These are phyloP conservation scores for Halictus rubicundus DNA, from an alignment of 1,140 invertebrate species.

Conservation along the genomic window DNA sequence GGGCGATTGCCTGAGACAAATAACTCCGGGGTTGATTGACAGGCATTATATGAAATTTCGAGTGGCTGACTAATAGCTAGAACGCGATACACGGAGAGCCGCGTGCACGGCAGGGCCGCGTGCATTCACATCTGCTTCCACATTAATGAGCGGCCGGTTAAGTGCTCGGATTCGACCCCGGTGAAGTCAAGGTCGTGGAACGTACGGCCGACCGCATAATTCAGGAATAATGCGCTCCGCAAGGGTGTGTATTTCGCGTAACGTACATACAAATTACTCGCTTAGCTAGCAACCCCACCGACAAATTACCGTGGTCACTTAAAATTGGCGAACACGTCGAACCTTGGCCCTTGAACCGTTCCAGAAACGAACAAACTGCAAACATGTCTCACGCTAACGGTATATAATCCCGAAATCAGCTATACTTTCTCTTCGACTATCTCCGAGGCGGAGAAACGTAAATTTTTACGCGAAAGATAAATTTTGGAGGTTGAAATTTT, in stretches of 20 bases:
- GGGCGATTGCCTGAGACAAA: conserved; percentile 65
- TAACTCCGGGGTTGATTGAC: conserved; percentile 72
- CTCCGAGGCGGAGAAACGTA: too few relatives aligned
- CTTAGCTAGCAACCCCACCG: neutral
- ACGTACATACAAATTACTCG: neutral
- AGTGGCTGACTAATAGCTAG: conserved; percentile 73
- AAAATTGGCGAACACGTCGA: neutral
- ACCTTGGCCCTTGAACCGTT: neutral
- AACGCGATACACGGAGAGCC: conserved; percentile 22
- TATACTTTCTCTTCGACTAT: too few relatives aligned
- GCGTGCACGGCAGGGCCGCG: conserved; percentile 1
- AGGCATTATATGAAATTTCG: conserved; percentile 76
- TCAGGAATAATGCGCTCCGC: conserved; percentile 4
- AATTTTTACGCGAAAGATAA: too few relatives aligned
- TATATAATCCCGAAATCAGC: too few relatives aligned
- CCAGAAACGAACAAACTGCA: too few relatives aligned
- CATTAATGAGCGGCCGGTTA: conserved; percentile 24
- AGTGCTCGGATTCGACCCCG: conserved; percentile 19
- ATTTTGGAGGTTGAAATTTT: too few relatives aligned
- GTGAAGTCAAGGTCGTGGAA: conserved; percentile 43
- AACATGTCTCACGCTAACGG: too few relatives aligned
- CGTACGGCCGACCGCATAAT: conserved; percentile 27
- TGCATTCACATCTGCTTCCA: conserved; percentile 43
- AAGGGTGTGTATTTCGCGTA: neutral
- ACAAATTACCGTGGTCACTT: neutral